Percentiles rank a stretch among this genome's conserved stretches.
Evolutionary conservation across 2,797 vertebrate species (phyloP).

Genomic region (Furcifer pardalis): DNA sequence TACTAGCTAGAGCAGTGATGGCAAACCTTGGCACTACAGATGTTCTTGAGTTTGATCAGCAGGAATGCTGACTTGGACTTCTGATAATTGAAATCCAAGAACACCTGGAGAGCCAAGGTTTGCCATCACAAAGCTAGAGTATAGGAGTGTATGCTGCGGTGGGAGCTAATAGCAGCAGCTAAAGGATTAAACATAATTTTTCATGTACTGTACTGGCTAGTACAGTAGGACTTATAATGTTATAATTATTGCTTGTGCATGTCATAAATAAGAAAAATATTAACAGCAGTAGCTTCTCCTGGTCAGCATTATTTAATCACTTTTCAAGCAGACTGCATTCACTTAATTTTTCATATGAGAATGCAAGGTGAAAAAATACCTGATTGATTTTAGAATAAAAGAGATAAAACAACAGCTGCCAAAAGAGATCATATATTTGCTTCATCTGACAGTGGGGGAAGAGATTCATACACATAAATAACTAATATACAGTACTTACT

Average conservation of each 20-base stretch:
- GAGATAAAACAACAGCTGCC: background rate
- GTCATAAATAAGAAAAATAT: slow-evolving; percentile 6
- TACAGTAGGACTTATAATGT: background rate
- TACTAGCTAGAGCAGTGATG: background rate
- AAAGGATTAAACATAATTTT: background rate
- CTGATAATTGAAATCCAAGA: no score
- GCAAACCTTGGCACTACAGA: no score
- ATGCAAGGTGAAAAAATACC: background rate
- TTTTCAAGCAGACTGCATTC: background rate
- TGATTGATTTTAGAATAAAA: slow-evolving; percentile 15
- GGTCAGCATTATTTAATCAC: slow-evolving; percentile 17
- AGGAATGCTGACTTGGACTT: no score
- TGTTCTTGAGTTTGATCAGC: no score
- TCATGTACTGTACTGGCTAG: background rate
- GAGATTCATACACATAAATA: background rate
- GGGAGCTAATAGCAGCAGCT: background rate
- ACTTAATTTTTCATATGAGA: slow-evolving; percentile 11
- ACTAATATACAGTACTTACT: background rate
- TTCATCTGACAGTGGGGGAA: background rate
- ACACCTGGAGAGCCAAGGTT: no score
- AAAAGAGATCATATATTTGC: background rate
- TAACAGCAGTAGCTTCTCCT: background rate
- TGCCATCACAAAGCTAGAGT: no score
- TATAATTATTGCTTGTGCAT: background rate
- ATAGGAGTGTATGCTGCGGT: background rate